A percentile compares a stretch with the other conserved stretches of the same genome.
Conservation (phyloP, 2,888 invertebrate genomes). For the Catocala sponsa region DNA sequence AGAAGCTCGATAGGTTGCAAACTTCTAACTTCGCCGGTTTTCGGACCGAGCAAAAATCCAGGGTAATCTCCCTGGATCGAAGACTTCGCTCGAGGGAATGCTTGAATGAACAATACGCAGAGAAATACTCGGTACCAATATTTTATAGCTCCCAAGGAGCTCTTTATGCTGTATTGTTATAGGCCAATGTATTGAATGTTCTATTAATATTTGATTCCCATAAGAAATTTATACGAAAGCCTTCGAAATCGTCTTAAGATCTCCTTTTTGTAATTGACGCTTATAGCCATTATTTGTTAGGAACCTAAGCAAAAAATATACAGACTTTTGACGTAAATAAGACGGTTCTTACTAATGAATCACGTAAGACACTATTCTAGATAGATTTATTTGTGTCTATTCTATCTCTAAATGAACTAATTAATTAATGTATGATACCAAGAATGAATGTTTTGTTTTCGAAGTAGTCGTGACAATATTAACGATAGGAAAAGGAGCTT, state of each 20-base stretch:
- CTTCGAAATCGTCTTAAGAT: constrained; percentile 15
- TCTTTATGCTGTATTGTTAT: constrained; percentile 36
- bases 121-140: constrained; percentile 34
- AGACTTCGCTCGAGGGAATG: constrained; percentile 51
- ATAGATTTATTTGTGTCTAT: too few relatives aligned
- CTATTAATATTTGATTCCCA: constrained; percentile 32
- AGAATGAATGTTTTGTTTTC: too few relatives aligned
- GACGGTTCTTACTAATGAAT: too few relatives aligned
- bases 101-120: constrained; percentile 27
- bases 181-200: constrained; percentile 22
- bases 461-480: background rate
- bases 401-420: background rate
- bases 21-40: constrained; percentile 56
- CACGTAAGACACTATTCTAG: too few relatives aligned
- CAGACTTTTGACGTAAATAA: too few relatives aligned
- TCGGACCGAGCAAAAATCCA: constrained; percentile 57
- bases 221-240: constrained; percentile 21
- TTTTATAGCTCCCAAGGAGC: constrained; percentile 27
- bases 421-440: background rate
- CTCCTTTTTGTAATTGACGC: constrained; percentile 28
- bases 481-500: background rate
- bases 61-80: constrained; percentile 53
- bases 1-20: constrained; percentile 58
- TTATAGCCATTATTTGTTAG: background rate
- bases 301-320: too few relatives aligned